phyloP scores from a whole-genome alignment of 2,888 invertebrate species.

The Magallana nippona region DNA sequence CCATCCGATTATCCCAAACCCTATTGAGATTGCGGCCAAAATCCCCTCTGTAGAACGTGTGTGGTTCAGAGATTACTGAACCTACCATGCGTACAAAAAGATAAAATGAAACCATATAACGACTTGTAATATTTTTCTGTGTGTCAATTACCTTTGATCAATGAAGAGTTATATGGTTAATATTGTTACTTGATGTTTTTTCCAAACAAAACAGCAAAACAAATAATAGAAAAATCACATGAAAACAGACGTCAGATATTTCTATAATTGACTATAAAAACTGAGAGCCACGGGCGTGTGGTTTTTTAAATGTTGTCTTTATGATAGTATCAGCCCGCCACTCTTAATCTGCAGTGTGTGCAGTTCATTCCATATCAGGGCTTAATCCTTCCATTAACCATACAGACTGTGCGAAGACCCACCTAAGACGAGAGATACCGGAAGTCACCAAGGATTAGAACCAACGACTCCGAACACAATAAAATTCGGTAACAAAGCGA shows the following conservation, averaged over 20 bases:
- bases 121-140: neutral
- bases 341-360: neutral
- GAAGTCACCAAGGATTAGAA: neutral
- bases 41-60: neutral
- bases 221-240: neutral
- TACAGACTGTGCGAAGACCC: neutral
- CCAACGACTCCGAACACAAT: neutral
- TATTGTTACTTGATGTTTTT: constrained; percentile 4
- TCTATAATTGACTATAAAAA: neutral
- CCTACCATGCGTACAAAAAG: neutral
- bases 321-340: neutral
- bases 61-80: neutral
- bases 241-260: neutral
- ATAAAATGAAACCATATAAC: constrained; percentile 14
- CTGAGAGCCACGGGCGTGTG: neutral
- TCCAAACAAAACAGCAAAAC: neutral
- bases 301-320: neutral
- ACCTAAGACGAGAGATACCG: neutral
- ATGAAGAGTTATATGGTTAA: neutral
- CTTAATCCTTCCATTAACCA: neutral
- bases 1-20: neutral
- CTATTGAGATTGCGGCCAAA: neutral
- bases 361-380: neutral
- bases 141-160: neutral
- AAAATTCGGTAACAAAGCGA: too few relatives aligned